phyloP scores from a whole-genome alignment of 2,113 vertebrate genomes.

The Ptyas mucosa region DNA sequence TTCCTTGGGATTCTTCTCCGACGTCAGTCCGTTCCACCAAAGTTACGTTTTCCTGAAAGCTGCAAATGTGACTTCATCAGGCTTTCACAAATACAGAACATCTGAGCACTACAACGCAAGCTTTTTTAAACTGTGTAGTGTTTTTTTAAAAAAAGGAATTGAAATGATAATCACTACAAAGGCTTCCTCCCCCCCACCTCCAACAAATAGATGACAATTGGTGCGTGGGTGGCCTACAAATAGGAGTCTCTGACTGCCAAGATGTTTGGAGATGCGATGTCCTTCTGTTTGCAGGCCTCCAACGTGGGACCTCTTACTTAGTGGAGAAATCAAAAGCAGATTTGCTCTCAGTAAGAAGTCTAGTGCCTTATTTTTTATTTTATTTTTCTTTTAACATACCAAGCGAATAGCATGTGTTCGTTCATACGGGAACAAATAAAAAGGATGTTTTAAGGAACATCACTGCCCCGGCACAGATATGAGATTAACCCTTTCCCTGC shows the following conservation, averaged over 20 bases:
- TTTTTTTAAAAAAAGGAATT: neutral
- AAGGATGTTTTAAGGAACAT: neutral
- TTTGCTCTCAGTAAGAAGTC: neutral
- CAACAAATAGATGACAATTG: neutral
- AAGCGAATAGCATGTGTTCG: neutral
- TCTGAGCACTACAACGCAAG: neutral
- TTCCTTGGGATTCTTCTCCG: neutral
- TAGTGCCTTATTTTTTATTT: neutral
- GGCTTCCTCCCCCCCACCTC: too few species aligned
- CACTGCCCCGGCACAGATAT: neutral
- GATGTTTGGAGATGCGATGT: neutral
- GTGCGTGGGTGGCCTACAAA: too few species aligned
- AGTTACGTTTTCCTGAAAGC: neutral
- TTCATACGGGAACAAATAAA: neutral
- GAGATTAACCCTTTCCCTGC: neutral
- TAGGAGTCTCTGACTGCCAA: neutral
- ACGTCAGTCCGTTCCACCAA: neutral
- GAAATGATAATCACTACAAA: constrained; percentile 1
- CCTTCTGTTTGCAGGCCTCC: neutral
- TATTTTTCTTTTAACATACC: neutral
- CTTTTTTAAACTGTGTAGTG: neutral
- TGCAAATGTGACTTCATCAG: neutral
- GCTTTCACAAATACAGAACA: constrained; percentile 1
- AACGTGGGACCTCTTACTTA: neutral
- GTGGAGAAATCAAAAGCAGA: neutral